phyloP scores from a whole-genome alignment of 2,113 vertebrate species.

The Ariopsis seemanni region DNA sequence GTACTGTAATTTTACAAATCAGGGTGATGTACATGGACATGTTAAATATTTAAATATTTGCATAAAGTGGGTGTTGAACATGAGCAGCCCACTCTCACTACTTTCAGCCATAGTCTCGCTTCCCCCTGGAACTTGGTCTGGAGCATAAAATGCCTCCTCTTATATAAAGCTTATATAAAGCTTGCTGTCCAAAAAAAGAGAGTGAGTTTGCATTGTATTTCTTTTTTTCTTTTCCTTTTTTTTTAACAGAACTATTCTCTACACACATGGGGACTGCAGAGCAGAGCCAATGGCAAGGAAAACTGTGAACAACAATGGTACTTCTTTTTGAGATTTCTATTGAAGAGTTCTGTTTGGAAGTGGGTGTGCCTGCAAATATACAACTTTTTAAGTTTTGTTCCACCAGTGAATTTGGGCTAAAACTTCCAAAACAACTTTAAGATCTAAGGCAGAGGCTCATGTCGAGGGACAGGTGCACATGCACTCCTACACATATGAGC shows the following conservation, averaged over 20 bases:
- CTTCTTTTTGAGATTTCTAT: not conserved
- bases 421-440: constrained; percentile 15
- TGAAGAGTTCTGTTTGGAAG: not conserved
- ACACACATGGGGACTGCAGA: not conserved
- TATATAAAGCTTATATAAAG: constrained; percentile 15
- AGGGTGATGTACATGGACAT: constrained; percentile 1
- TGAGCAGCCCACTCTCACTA: constrained; percentile 3
- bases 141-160: not conserved
- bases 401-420: not conserved
- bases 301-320: not conserved
- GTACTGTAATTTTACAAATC: not conserved
- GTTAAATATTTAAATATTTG: not conserved
- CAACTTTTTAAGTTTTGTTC: not conserved
- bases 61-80: not conserved
- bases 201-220: constrained; percentile 1
- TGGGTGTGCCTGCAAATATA: constrained; percentile 15
- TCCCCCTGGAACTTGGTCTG: not conserved
- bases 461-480: constrained; percentile 26
- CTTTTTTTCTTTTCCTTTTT: not conserved
- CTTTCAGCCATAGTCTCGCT: not conserved
- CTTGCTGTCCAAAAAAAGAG: not conserved
- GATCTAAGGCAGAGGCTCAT: constrained; percentile 18
- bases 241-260: not conserved
- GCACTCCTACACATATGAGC: constrained; percentile 6
- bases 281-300: constrained; percentile 13